Conservation (phyloP, 2,113 vertebrate species). For the Labrus mixtus region DNA sequence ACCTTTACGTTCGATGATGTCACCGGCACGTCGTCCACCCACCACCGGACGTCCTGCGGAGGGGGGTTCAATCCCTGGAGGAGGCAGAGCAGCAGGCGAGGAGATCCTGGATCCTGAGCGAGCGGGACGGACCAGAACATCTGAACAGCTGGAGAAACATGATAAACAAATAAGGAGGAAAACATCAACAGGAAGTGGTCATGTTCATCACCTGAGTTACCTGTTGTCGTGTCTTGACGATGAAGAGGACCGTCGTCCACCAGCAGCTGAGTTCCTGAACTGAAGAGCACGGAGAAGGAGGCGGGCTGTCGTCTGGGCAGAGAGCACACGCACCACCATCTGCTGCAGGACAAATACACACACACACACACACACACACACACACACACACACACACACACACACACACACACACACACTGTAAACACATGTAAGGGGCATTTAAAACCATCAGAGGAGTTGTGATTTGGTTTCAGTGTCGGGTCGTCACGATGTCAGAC, state of each 20-base stretch:
- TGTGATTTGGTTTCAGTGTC: too few relatives aligned
- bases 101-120: background rate
- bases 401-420: too few relatives aligned
- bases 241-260: conserved; percentile 17
- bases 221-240: background rate
- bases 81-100: conserved; percentile 59
- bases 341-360: background rate
- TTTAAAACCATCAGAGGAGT: too few relatives aligned
- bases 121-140: background rate
- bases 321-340: background rate
- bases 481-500: too few relatives aligned
- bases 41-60: conserved; percentile 54
- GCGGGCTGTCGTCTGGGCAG: accelerated
- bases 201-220: too few relatives aligned
- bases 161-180: too few relatives aligned
- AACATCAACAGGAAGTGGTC: too few relatives aligned
- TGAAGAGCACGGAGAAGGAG: conserved; percentile 42
- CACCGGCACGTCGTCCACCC: conserved; percentile 22
- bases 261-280: conserved; percentile 39
- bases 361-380: background rate
- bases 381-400: too few relatives aligned
- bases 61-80: conserved; percentile 18
- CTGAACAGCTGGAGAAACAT: too few relatives aligned
- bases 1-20: background rate
- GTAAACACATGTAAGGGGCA: too few relatives aligned